Percentiles rank a stretch among this genome's conserved stretches.
These are phyloP conservation scores for Prorops nasuta DNA, from an alignment of 1,140 invertebrate genomes.

Conservation along the genomic window DNA sequence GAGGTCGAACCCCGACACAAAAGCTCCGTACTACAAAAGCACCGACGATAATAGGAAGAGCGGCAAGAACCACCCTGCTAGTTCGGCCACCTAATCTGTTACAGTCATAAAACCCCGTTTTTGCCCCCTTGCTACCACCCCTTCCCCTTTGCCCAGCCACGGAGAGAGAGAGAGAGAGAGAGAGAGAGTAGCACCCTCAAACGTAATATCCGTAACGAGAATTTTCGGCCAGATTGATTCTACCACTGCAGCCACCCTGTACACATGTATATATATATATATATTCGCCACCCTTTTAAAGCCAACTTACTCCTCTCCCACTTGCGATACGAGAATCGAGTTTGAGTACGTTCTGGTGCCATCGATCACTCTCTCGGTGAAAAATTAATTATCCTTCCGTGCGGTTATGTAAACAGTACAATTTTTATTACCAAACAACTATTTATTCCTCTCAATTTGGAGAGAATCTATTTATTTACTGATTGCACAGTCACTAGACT, in stretches of 20 bases:
- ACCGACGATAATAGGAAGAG: constrained; percentile 36
- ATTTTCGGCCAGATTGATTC: constrained; percentile 22
- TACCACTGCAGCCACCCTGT: not conserved
- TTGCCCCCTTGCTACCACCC: constrained; percentile 20
- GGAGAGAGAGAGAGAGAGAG: constrained; percentile 5
- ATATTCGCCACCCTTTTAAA: too few species aligned
- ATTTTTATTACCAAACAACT: too few species aligned
- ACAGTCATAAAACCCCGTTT: constrained; percentile 47
- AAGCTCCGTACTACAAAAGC: constrained; percentile 34
- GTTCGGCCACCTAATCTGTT: constrained; percentile 43
- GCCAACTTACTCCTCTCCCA: too few species aligned
- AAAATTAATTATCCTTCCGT: too few species aligned
- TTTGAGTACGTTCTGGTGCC: too few species aligned
- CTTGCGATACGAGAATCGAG: too few species aligned
- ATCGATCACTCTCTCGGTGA: too few species aligned
- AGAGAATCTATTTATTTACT: too few species aligned
- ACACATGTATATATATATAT: too few species aligned
- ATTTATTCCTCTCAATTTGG: too few species aligned
- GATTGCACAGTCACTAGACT: too few species aligned
- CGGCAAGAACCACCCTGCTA: constrained; percentile 30
- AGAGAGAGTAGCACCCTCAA: not conserved
- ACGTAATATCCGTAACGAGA: not conserved
- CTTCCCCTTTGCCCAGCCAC: constrained; percentile 6
- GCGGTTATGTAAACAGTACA: too few species aligned
- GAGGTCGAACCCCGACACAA: constrained; percentile 15